These are phyloP conservation scores for Prochilodus magdalenae DNA, from an alignment of 2,113 vertebrate species.

Conservation along the genomic window DNA sequence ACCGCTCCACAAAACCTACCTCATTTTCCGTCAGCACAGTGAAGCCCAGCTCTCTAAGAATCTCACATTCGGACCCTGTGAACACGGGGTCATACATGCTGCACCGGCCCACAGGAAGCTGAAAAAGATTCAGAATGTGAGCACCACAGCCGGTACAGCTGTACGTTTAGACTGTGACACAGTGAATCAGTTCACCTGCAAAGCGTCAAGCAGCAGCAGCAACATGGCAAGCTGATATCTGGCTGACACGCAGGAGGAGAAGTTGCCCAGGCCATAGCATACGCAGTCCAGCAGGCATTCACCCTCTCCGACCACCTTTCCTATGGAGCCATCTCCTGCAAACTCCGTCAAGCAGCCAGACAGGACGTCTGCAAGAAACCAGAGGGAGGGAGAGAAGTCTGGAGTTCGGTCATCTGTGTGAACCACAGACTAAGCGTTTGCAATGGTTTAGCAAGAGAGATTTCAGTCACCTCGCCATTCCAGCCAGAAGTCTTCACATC, in stretches of 20 bases:
- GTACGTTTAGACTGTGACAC: too few relatives aligned
- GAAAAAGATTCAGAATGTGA: neutral
- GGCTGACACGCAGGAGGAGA: constrained; percentile 80
- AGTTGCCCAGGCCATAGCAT: constrained; percentile 89
- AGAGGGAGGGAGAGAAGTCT: neutral
- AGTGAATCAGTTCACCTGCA: constrained; percentile 73
- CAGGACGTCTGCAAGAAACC: constrained; percentile 58
- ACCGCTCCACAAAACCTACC: constrained; percentile 65
- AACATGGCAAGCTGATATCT: constrained; percentile 88
- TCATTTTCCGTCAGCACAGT: constrained; percentile 86
- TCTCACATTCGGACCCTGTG: constrained; percentile 73
- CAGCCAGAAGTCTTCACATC: constrained; percentile 78
- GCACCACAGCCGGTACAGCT: neutral
- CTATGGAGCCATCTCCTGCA: constrained; percentile 20
- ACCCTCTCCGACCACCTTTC: constrained; percentile 44
- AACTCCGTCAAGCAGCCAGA: constrained; percentile 23
- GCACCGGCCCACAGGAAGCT: constrained; percentile 68
- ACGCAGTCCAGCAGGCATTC: constrained; percentile 73
- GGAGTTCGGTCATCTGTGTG: neutral
- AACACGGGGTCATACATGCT: constrained; percentile 88
- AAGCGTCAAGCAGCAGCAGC: constrained; percentile 84
- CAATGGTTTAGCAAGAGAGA: neutral
- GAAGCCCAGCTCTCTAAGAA: constrained; percentile 79
- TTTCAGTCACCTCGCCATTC: constrained; percentile 77
- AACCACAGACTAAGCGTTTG: neutral